These are phyloP conservation scores for Pangasius sanitwongsei DNA, from an alignment of 2,797 vertebrate genomes.

Conservation along the genomic window DNA sequence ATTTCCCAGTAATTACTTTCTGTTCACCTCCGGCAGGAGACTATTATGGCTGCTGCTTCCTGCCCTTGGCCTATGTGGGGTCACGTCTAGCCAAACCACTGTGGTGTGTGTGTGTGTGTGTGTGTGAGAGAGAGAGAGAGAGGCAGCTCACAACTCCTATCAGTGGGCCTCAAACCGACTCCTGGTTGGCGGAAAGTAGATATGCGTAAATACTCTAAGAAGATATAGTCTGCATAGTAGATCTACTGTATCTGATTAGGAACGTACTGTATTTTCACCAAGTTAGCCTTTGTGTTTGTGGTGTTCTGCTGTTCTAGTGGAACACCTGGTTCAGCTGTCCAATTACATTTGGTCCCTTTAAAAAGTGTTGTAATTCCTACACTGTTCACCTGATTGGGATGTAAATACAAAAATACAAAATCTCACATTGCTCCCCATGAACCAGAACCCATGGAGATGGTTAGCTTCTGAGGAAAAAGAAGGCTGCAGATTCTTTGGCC, in stretches of 20 bases:
- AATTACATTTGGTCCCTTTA: not conserved
- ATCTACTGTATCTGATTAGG: constrained; percentile 1
- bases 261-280: not conserved
- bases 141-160: too few relatives aligned
- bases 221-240: not conserved
- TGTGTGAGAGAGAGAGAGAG: not conserved
- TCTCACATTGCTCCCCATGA: not conserved
- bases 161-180: not conserved
- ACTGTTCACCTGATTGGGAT: not conserved
- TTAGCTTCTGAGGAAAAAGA: not conserved
- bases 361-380: not conserved
- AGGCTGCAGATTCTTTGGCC: not conserved
- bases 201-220: not conserved
- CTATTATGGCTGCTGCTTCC: constrained; percentile 39
- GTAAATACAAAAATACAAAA: not conserved
- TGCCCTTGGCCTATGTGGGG: constrained; percentile 30
- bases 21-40: constrained; percentile 41
- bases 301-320: not conserved
- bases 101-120: not conserved
- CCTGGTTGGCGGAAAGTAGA: not conserved
- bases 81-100: constrained; percentile 35
- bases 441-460: not conserved
- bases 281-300: not conserved
- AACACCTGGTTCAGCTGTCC: not conserved
- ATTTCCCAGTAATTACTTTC: constrained; percentile 49